These are phyloP conservation scores for Tanypteryx hageni DNA, from an alignment of 2,888 invertebrate genomes.

Conservation along the genomic window DNA sequence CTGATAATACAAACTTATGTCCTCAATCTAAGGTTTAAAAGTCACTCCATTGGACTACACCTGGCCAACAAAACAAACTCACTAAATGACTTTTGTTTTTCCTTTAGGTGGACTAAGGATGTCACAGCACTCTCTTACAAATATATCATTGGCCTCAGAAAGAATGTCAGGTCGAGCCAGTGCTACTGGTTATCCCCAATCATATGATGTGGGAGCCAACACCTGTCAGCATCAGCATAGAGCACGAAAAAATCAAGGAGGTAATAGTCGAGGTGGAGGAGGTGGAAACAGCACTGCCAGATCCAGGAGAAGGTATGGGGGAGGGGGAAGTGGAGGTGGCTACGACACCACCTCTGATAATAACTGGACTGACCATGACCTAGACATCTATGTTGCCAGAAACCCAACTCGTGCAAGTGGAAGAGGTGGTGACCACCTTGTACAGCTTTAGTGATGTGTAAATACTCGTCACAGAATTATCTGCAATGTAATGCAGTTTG, in stretches of 20 bases:
- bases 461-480: not conserved
- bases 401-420: constrained; percentile 84
- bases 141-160: constrained; percentile 45
- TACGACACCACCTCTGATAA: constrained; percentile 85
- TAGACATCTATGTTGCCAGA: constrained; percentile 96
- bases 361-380: constrained; percentile 96
- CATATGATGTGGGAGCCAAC: constrained; percentile 46
- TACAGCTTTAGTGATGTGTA: constrained; percentile 76
- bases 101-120: constrained; percentile 40
- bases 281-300: constrained; percentile 12
- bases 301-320: constrained; percentile 28
- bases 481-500: not conserved
- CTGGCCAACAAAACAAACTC: not conserved
- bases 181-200: constrained; percentile 48
- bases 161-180: constrained; percentile 57
- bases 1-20: no score
- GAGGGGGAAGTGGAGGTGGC: constrained; percentile 74
- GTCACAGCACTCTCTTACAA: constrained; percentile 53
- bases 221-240: constrained; percentile 54
- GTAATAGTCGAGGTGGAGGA: constrained; percentile 37
- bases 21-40: no score
- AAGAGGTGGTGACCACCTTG: constrained; percentile 82
- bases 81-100: not conserved
- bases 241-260: constrained; percentile 56
- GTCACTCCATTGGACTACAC: no score